A percentile compares a stretch with the other conserved stretches of the same genome.
Conservation (phyloP, 2,113 vertebrate genomes). For the Burhinus oedicnemus region DNA sequence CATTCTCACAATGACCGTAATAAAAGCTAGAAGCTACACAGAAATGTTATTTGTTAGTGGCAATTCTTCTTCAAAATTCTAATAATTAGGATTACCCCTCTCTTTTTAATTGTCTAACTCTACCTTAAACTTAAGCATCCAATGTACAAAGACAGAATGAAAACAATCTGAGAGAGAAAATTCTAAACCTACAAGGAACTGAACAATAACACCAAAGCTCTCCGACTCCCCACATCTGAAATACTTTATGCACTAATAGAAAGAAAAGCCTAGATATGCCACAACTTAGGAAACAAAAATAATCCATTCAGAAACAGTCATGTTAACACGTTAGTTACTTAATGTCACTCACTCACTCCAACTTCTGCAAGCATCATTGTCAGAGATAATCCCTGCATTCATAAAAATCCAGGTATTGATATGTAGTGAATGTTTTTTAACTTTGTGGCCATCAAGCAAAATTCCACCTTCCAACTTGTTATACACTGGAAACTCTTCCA, state of each 20-base stretch:
- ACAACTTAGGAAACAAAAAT: conserved; percentile 6
- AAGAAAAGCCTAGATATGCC: background rate
- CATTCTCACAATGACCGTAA: conserved; percentile 26
- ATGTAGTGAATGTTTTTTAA: background rate
- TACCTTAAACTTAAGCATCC: background rate
- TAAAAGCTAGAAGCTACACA: conserved; percentile 54
- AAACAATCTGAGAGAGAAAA: conserved; percentile 28
- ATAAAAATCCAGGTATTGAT: background rate
- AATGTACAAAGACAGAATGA: background rate
- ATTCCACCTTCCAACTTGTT: background rate
- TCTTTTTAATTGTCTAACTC: background rate
- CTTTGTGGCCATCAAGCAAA: background rate
- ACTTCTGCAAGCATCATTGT: background rate
- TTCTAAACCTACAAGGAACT: conserved; percentile 19
- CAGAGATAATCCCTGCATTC: background rate
- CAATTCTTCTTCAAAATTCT: conserved; percentile 38
- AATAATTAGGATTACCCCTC: background rate
- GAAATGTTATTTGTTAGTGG: conserved; percentile 70
- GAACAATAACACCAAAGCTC: background rate
- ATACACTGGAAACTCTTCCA: background rate
- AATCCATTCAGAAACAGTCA: background rate
- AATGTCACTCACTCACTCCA: background rate
- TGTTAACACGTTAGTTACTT: background rate
- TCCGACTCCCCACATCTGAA: background rate
- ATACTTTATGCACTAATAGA: background rate